Percentiles rank a stretch among this genome's conserved stretches.
Evolutionary conservation across 2,113 vertebrate species (phyloP).

Genomic region (Tricholaema leucomelas): DNA sequence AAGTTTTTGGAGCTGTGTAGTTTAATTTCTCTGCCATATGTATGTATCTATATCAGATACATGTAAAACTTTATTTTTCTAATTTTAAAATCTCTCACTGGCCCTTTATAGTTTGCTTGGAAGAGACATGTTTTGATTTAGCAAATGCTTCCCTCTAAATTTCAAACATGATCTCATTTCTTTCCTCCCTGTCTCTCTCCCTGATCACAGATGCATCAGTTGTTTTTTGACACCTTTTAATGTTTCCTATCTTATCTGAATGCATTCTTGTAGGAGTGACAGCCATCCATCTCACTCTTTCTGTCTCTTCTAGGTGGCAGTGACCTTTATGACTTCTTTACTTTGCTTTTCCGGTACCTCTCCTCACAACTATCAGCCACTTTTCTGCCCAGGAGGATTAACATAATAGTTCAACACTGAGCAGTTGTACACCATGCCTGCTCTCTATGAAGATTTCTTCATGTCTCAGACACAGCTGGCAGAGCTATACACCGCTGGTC

Average conservation of each 20-base stretch:
- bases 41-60: neutral
- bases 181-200: neutral
- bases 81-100: neutral
- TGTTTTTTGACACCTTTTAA: neutral
- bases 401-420: rapidly evolving
- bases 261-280: neutral
- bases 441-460: neutral
- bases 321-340: neutral
- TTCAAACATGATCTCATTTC: neutral
- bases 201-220: neutral
- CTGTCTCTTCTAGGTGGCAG: neutral
- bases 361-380: neutral
- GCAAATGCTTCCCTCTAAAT: neutral
- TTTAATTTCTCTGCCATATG: neutral
- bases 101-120: neutral
- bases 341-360: neutral
- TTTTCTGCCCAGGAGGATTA: neutral
- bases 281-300: neutral
- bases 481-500: neutral
- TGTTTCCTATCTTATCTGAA: neutral
- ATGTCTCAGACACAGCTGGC: neutral
- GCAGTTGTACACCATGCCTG: neutral
- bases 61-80: neutral
- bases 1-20: neutral
- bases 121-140: neutral